Base-by-base conservation (phyloP, 2,888 invertebrate species). In the Phyllotreta cruciferae region DNA sequence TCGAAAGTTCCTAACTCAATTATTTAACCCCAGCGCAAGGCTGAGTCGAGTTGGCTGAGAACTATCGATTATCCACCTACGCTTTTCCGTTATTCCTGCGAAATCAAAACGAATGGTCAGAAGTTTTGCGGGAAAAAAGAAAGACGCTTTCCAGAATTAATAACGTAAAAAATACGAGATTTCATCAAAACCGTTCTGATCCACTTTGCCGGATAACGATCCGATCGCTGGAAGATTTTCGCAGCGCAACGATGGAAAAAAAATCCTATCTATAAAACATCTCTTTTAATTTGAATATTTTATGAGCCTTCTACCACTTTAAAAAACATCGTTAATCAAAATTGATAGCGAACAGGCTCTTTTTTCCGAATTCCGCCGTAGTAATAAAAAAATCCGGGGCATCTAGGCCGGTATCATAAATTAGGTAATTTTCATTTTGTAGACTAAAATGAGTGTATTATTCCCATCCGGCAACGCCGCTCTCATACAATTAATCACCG, bases 231-330 rank as follows among this genome's bases (percentile, higher is more conserved):
- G 14, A 47, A 49, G 49, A 47, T 38, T 49, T 38, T 10, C 47
- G 14, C 10, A 47, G 53, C 11, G 7, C 14, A 10, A 14, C 14
- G 6, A n/a, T 37, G 9, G 3, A 35, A 52, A 52, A 14, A 53
- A 55, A 34, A 49, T 10, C 38, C 39, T 34, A 57, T 57, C 57
- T 49, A 57, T 57, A 49, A 41, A 57, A 50, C 39, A 57, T 57
- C 57, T 47, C 47, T 57, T 57, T 57, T 57, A 57, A 57, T 57
- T 57, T 49, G 24, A 57, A 57, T 57, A 50, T 57, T 57, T 50
- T 50, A 57, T 10, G 57, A 38, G 39, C 6, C 11, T 35, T 36
- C 41, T 24, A 35, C 13, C 35, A 34, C 50, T 49, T 45, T 24
- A 47, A 45, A 56, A 56, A 47, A 39, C 24, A 57, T 50, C 57